Conservation (phyloP, 1,140 invertebrate genomes). For the Lethrus apterus region DNA sequence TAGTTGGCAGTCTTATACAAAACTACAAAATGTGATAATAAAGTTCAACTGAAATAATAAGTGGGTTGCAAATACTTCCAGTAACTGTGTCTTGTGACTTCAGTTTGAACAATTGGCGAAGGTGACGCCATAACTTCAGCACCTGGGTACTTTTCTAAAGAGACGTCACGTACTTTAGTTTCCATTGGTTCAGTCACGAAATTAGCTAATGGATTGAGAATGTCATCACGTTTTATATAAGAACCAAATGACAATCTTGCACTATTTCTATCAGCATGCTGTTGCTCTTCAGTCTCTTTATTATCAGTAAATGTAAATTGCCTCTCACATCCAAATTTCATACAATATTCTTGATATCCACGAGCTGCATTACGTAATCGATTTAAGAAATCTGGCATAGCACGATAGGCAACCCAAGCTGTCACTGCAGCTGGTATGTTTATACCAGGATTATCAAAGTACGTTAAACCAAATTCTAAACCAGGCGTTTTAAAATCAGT, state of each 20-base stretch:
- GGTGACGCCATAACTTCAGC: constrained; percentile 12
- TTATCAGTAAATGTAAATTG: constrained; percentile 4
- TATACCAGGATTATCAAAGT: constrained; percentile 79
- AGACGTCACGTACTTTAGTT: too few relatives aligned
- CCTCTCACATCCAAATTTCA: constrained; percentile 16
- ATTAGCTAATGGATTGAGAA: too few relatives aligned
- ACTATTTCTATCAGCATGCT: too few relatives aligned
- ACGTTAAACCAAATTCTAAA: constrained; percentile 76
- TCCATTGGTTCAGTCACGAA: not conserved
- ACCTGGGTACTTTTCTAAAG: constrained; percentile 4
- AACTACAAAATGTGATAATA: too few relatives aligned
- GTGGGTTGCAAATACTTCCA: constrained; percentile 14
- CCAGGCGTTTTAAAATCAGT: constrained; percentile 52
- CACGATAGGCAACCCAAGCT: constrained; percentile 55
- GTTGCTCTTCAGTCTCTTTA: not conserved
- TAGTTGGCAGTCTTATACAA: too few relatives aligned
- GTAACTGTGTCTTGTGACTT: constrained; percentile 4
- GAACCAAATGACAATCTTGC: too few relatives aligned
- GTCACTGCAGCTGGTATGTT: constrained; percentile 58
- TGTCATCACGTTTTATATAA: too few relatives aligned
- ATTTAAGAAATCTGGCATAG: constrained; percentile 38
- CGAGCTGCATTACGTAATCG: constrained; percentile 34
- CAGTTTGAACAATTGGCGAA: constrained; percentile 12
- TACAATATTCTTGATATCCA: constrained; percentile 35
- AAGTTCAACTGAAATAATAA: constrained; percentile 14